Conservation (phyloP, 2,888 invertebrate species). For the Drosophila mulleri region DNA sequence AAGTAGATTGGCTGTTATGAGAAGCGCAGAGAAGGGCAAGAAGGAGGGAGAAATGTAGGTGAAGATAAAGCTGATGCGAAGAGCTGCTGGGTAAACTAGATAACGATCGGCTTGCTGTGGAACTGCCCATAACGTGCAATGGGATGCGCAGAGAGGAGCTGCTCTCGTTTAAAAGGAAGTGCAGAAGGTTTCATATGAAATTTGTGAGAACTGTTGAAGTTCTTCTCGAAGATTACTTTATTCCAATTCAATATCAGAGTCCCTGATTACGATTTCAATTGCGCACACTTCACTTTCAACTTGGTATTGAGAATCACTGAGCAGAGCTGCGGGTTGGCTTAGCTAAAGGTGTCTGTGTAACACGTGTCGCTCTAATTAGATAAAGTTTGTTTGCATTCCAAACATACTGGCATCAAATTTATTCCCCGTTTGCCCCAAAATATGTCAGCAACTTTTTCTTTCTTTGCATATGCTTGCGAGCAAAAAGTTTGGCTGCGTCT, state of each 20-base stretch:
- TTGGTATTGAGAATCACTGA: neutral
- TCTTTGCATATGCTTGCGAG: constrained; percentile 48
- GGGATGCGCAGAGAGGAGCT: neutral
- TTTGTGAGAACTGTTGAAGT: neutral
- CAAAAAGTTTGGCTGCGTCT: constrained; percentile 45
- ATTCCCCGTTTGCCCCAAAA: constrained; percentile 13
- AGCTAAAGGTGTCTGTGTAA: constrained; percentile 26
- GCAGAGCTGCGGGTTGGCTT: neutral
- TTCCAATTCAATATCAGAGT: too few species aligned
- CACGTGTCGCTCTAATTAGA: constrained; percentile 79
- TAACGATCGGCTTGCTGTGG: neutral
- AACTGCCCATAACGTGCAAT: neutral
- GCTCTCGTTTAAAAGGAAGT: too few species aligned
- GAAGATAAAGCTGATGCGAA: neutral
- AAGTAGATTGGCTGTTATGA: constrained; percentile 37
- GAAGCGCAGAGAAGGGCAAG: constrained; percentile 4
- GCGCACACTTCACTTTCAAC: neutral
- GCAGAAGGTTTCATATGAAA: neutral
- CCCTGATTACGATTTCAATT: neutral
- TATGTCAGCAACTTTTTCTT: constrained; percentile 36
- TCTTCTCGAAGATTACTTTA: neutral
- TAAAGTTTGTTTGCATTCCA: constrained; percentile 79
- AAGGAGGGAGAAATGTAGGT: neutral
- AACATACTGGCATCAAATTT: constrained; percentile 76
- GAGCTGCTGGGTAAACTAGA: too few species aligned